Evolutionary conservation across 2,888 invertebrate species (phyloP).

Genomic region (Oscheius myriophilus): DNA sequence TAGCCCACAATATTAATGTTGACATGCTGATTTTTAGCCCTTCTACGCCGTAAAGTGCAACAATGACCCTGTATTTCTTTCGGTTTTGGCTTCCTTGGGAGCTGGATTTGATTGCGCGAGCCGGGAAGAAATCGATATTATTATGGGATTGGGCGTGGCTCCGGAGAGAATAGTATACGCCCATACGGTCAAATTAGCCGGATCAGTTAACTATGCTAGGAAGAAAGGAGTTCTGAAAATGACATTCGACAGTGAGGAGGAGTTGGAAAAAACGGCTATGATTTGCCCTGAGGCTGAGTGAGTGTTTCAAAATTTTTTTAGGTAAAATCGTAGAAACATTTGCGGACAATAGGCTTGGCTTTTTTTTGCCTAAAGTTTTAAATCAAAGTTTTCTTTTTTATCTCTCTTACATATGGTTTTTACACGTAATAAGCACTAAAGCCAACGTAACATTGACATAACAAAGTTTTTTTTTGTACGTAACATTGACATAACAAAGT

Average conservation of each 20-base stretch:
- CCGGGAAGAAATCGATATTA: constrained; percentile 75
- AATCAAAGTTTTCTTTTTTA: too few relatives aligned
- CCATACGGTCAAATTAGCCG: constrained; percentile 69
- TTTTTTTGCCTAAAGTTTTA: too few relatives aligned
- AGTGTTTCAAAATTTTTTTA: constrained; percentile 24
- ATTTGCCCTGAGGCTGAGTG: constrained; percentile 61
- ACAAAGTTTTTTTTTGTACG: too few relatives aligned
- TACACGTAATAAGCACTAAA: too few relatives aligned
- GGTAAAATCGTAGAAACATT: too few relatives aligned
- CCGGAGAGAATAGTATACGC: constrained; percentile 66
- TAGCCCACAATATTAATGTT: too few relatives aligned
- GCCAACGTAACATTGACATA: too few relatives aligned
- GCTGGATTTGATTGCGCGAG: constrained; percentile 97
- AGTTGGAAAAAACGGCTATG: constrained; percentile 59
- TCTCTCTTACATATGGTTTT: too few relatives aligned
- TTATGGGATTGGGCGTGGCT: constrained; percentile 40
- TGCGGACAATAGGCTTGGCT: too few relatives aligned
- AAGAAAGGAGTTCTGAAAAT: constrained; percentile 49
- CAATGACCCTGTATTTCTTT: constrained; percentile 84
- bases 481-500: too few relatives aligned
- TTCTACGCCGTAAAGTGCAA: constrained; percentile 91
- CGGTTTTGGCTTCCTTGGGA: constrained; percentile 84
- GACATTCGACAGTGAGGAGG: constrained; percentile 69
- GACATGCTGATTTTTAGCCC: constrained; percentile 43
- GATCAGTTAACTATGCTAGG: constrained; percentile 65